These are phyloP conservation scores for Oedothorax gibbosus DNA, from an alignment of 1,140 invertebrate genomes.

Conservation along the genomic window DNA sequence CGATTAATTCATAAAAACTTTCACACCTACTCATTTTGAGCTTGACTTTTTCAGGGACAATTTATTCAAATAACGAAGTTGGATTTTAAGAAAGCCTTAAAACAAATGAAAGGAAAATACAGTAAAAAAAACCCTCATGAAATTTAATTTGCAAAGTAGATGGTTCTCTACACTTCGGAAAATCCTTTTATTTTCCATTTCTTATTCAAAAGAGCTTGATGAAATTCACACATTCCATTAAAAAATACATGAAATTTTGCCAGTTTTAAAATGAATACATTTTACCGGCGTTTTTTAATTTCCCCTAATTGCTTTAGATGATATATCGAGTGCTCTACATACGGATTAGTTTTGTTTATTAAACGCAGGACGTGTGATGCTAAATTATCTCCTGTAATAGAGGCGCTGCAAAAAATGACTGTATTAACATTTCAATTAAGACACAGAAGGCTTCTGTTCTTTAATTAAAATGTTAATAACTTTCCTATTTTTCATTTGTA, in stretches of 20 bases:
- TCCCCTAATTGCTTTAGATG: constrained; percentile 15
- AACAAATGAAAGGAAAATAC: neutral
- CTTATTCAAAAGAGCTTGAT: constrained; percentile 24
- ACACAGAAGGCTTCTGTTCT: constrained; percentile 56
- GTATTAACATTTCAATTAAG: constrained; percentile 61
- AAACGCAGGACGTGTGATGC: constrained; percentile 28
- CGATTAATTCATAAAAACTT: no score
- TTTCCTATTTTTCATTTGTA: constrained; percentile 59
- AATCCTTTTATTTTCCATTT: constrained; percentile 17
- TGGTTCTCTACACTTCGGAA: constrained; percentile 5
- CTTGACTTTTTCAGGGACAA: no score
- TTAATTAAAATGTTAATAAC: constrained; percentile 62
- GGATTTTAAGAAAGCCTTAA: neutral
- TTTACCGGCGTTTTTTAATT: constrained; percentile 38
- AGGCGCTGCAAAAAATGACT: constrained; percentile 32
- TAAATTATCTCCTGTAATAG: constrained; percentile 52
- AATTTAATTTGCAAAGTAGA: constrained; percentile 49
- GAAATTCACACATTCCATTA: constrained; percentile 8
- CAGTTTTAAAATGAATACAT: constrained; percentile 51
- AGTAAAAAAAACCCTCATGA: constrained; percentile 36
- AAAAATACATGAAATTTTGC: constrained; percentile 30
- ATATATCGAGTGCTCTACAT: constrained; percentile 46
- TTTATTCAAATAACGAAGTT: no score
- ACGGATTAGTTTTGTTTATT: constrained; percentile 59
- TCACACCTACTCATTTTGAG: no score